A percentile compares a stretch with the other conserved stretches of the same genome.
Evolutionary conservation across 2,888 invertebrate species (phyloP).

Genomic region (Eupsilia transversa): DNA sequence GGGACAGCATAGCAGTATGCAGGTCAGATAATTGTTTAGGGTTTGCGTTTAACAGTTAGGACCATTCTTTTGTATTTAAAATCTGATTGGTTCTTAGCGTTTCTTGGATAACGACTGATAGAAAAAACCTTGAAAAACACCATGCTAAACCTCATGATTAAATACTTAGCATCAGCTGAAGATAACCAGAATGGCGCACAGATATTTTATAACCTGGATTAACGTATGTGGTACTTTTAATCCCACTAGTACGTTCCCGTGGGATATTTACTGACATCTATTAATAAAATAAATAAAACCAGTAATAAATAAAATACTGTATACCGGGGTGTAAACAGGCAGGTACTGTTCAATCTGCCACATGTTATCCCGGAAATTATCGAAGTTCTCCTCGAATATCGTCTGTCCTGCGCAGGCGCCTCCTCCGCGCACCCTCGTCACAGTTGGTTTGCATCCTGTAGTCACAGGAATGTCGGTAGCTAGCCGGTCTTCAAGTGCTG

Average conservation of each 20-base stretch:
- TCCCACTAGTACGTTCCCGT: background rate
- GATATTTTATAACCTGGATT: too few species aligned
- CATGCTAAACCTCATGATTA: background rate
- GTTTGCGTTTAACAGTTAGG: background rate
- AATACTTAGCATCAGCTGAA: background rate
- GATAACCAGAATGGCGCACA: too few species aligned
- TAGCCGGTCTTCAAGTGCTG: constrained; percentile 63
- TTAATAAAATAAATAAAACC: too few species aligned
- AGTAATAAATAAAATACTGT: constrained; percentile 1
- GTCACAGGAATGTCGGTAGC: background rate
- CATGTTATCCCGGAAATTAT: constrained; percentile 81
- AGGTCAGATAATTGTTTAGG: background rate
- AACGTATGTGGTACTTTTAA: background rate
- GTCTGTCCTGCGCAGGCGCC: constrained; percentile 86
- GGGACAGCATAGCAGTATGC: background rate
- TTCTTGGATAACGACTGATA: background rate
- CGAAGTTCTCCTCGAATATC: constrained; percentile 92
- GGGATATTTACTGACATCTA: too few species aligned
- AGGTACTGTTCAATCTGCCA: constrained; percentile 91
- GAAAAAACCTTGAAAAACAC: background rate
- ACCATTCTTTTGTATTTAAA: background rate
- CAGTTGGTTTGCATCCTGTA: constrained; percentile 73
- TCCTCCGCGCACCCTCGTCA: constrained; percentile 79
- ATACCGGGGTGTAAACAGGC: constrained; percentile 81
- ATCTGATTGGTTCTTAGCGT: background rate